These are phyloP conservation scores for Silurus glanis DNA, from an alignment of 2,113 vertebrate genomes.

Conservation along the genomic window DNA sequence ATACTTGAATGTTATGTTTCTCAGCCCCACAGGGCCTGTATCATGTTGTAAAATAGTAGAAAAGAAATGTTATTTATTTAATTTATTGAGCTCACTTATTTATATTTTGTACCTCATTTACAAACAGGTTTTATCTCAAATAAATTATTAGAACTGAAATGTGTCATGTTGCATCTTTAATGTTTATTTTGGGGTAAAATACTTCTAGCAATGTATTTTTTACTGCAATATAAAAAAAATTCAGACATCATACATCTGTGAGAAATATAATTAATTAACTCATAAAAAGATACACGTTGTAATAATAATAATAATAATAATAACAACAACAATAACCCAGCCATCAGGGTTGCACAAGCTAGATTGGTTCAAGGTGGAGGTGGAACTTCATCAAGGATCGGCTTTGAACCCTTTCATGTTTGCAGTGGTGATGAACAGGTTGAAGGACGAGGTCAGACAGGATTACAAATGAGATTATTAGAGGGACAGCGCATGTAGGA, in stretches of 20 bases:
- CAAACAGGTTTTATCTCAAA: constrained; percentile 2
- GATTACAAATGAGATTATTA: too few relatives aligned
- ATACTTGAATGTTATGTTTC: constrained; percentile 52
- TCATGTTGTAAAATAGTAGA: constrained; percentile 14
- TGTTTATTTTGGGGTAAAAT: neutral
- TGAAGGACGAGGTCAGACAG: too few relatives aligned
- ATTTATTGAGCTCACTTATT: constrained; percentile 72
- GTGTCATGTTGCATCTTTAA: neutral
- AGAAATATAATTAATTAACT: neutral
- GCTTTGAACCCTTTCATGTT: too few relatives aligned
- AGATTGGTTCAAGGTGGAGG: too few relatives aligned
- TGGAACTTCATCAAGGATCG: too few relatives aligned
- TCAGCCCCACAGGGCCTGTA: constrained; percentile 7
- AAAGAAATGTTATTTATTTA: constrained; percentile 67
- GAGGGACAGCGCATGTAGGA: too few relatives aligned
- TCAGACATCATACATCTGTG: neutral
- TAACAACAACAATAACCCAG: neutral
- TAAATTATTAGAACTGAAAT: constrained; percentile 36
- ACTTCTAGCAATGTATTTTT: neutral
- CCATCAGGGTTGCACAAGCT: too few relatives aligned
- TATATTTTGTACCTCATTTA: constrained; percentile 50
- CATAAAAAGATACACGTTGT: neutral
- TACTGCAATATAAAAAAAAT: neutral
- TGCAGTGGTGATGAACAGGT: too few relatives aligned
- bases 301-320: neutral